Conservation (phyloP, 2,888 invertebrate species). For the Rhagium mordax region DNA sequence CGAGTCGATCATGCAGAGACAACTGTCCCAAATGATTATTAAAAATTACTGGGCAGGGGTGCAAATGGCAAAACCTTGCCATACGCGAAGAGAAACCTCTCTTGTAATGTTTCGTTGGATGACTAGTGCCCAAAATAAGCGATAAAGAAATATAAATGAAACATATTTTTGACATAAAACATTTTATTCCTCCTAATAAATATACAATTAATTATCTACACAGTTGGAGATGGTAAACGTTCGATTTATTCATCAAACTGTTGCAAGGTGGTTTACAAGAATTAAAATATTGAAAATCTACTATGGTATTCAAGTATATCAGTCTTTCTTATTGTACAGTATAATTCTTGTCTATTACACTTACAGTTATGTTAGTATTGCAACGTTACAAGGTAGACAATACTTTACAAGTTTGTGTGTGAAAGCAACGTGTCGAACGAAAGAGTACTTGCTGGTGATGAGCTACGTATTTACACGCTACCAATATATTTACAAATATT, state of each 20-base stretch:
- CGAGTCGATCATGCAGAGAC: too few species aligned
- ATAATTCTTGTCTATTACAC: background rate
- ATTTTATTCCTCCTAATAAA: background rate
- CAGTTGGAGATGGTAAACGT: background rate
- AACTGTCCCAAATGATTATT: too few species aligned
- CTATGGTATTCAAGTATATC: background rate
- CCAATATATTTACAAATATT: background rate
- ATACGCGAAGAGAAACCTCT: too few species aligned
- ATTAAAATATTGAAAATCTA: background rate
- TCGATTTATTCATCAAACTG: background rate
- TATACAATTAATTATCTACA: background rate
- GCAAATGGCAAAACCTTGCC: too few species aligned
- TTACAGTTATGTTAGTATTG: too few species aligned
- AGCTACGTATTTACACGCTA: background rate
- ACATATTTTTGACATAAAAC: background rate
- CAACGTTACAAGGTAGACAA: too few species aligned
- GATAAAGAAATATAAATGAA: too few species aligned
- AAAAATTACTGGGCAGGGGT: too few species aligned
- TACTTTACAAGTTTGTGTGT: too few species aligned
- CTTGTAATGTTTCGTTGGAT: too few species aligned
- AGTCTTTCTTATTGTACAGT: slow-evolving; percentile 13
- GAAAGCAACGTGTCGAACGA: background rate
- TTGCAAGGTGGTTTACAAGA: background rate
- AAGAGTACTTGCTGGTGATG: background rate
- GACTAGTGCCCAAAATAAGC: too few species aligned